A percentile compares a stretch with the other conserved stretches of the same genome.
These are phyloP conservation scores for Amblyjoppa fuscipennis DNA, from an alignment of 2,888 invertebrate species.

Conservation along the genomic window DNA sequence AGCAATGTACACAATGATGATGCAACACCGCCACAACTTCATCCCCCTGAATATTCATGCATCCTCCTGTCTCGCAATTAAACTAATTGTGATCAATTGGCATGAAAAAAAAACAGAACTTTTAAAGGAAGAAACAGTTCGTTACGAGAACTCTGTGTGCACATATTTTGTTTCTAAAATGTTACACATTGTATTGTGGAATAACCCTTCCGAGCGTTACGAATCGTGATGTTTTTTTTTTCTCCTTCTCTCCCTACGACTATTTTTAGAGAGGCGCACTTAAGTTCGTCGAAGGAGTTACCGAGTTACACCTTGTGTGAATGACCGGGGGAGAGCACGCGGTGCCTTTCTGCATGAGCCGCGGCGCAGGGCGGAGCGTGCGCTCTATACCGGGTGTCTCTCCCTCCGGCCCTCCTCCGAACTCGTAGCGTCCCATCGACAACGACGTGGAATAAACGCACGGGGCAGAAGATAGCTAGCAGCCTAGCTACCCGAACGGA, in stretches of 20 bases:
- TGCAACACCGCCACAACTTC: slow-evolving; percentile 22
- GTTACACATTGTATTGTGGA: neutral
- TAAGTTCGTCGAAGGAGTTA: slow-evolving; percentile 62
- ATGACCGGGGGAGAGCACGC: slow-evolving; percentile 75
- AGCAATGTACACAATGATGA: slow-evolving; percentile 43
- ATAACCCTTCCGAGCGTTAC: slow-evolving; percentile 49
- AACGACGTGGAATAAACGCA: slow-evolving; percentile 54
- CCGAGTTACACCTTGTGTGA: slow-evolving; percentile 76
- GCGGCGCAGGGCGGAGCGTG: slow-evolving; percentile 34
- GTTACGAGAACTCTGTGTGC: neutral
- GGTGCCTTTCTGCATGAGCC: slow-evolving; percentile 46
- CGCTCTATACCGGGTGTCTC: slow-evolving; percentile 18
- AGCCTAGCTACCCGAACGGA: slow-evolving; percentile 56
- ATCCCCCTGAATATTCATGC: slow-evolving; percentile 2
- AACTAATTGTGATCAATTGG: neutral
- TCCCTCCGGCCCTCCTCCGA: slow-evolving; percentile 21
- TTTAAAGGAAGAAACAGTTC: neutral
- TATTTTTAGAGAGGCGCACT: slow-evolving; percentile 66
- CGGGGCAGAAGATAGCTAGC: slow-evolving; percentile 23
- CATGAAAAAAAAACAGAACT: neutral
- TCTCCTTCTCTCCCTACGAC: slow-evolving; percentile 27
- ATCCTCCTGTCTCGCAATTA: slow-evolving; percentile 2
- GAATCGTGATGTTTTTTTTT: slow-evolving; percentile 28
- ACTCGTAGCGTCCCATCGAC: slow-evolving; percentile 48
- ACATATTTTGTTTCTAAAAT: neutral